Conservation (phyloP, 2,797 vertebrate genomes). For the Poliocrania exsul region DNA sequence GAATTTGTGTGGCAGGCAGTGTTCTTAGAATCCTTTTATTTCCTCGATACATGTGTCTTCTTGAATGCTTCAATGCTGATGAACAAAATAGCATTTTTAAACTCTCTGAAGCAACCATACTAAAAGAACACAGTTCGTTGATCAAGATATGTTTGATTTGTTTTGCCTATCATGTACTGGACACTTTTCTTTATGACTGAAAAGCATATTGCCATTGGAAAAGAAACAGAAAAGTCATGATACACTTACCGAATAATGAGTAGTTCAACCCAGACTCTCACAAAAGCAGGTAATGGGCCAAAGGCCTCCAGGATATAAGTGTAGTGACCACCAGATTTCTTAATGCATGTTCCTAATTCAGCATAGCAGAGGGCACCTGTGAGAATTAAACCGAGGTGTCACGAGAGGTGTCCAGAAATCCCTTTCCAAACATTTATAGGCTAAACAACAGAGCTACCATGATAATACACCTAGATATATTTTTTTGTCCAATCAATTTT, state of each 20-base stretch:
- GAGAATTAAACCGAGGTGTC: neutral
- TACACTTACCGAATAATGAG: conserved; percentile 89
- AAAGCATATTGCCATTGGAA: neutral
- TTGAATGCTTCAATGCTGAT: neutral
- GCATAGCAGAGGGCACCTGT: conserved; percentile 94
- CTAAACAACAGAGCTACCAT: neutral
- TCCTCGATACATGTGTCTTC: fast-evolving
- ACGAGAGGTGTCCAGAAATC: neutral
- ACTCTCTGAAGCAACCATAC: neutral
- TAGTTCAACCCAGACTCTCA: conserved; percentile 91
- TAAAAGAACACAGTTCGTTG: neutral
- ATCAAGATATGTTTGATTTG: neutral
- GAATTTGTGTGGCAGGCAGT: neutral
- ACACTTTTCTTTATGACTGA: neutral
- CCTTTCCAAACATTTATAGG: neutral
- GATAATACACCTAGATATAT: neutral
- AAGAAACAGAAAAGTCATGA: neutral
- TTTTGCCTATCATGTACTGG: neutral
- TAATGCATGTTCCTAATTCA: conserved; percentile 93
- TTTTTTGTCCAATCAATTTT: neutral
- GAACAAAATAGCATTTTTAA: neutral
- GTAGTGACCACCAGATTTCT: conserved; percentile 97
- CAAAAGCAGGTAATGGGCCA: conserved; percentile 90
- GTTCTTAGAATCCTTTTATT: neutral
- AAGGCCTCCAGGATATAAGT: conserved; percentile 94